A percentile compares a stretch with the other conserved stretches of the same genome.
Conservation (phyloP, 2,797 vertebrate genomes). For the Bufotes viridis region DNA sequence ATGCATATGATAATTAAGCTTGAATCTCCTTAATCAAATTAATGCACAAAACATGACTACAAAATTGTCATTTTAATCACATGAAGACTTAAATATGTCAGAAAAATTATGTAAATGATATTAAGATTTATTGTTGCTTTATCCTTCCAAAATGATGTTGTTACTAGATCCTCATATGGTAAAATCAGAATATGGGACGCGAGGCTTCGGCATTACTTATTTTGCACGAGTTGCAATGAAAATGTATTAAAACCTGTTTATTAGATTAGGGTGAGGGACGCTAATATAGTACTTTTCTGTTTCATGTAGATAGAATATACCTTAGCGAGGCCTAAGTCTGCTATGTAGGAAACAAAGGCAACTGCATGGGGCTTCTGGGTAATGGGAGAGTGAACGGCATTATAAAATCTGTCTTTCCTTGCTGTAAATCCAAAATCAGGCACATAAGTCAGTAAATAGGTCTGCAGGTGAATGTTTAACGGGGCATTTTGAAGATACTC, state of each 20-base stretch:
- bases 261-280: not conserved
- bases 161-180: constrained; percentile 24
- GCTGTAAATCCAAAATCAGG: no score
- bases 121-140: constrained; percentile 50
- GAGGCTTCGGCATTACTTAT: not conserved
- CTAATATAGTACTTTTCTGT: not conserved
- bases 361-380: not conserved
- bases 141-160: constrained; percentile 22
- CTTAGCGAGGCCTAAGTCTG: not conserved
- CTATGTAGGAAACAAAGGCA: not conserved
- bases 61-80: constrained; percentile 60
- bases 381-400: not conserved
- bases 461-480: not conserved
- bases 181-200: not conserved
- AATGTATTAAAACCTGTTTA: not conserved
- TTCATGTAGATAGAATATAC: not conserved
- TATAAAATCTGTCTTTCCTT: no score
- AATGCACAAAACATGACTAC: constrained; percentile 61
- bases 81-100: constrained; percentile 55
- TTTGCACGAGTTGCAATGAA: not conserved
- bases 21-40: constrained; percentile 61
- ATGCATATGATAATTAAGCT: constrained; percentile 61
- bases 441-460: no score
- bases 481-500: not conserved
- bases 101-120: constrained; percentile 55